Evolutionary conservation across 2,113 vertebrate genomes (phyloP).

Genomic region (Notiomystis cincta): DNA sequence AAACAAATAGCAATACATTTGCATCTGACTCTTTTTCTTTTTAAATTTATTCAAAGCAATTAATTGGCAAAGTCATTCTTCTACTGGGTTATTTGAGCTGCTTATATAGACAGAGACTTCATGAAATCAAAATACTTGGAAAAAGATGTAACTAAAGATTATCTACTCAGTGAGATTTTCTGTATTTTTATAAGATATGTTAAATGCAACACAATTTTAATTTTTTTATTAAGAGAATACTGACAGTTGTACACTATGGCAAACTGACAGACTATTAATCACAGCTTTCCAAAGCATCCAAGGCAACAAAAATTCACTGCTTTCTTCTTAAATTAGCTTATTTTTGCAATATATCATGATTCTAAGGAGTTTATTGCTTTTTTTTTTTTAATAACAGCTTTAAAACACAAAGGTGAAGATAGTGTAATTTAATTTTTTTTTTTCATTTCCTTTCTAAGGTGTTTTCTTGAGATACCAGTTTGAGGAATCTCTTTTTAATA

Average conservation of each 20-base stretch:
- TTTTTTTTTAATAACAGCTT: background rate
- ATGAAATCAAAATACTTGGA: background rate
- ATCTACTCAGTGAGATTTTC: background rate
- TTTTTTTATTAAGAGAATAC: background rate
- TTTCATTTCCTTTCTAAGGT: background rate
- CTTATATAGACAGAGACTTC: background rate
- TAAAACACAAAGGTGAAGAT: background rate
- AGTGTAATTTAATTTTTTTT: background rate
- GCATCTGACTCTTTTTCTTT: background rate
- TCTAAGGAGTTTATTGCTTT: background rate
- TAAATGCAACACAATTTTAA: background rate
- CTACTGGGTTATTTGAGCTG: background rate
- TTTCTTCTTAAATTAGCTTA: background rate
- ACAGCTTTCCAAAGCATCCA: background rate
- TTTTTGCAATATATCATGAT: background rate
- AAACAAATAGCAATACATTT: background rate
- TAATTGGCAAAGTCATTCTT: background rate
- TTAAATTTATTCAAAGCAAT: background rate
- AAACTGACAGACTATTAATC: background rate
- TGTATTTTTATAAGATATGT: background rate
- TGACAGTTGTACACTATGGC: background rate
- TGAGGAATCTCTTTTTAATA: background rate
- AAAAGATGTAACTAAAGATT: background rate
- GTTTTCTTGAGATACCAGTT: background rate
- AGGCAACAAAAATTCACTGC: background rate